Evolutionary conservation across 2,888 invertebrate species (phyloP).

Genomic region (Strigamia maritima): DNA sequence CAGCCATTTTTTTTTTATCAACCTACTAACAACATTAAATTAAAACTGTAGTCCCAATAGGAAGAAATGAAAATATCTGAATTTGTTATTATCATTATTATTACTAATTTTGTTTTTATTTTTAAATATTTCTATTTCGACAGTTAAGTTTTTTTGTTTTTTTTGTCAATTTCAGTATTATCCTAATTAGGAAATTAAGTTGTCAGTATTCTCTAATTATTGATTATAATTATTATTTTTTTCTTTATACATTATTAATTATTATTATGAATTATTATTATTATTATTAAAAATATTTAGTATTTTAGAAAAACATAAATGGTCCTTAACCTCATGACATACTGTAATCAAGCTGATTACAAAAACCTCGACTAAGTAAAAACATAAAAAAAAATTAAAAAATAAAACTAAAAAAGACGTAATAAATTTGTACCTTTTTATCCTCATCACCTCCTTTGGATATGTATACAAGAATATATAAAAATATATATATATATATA

Average conservation of each 20-base stretch:
- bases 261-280: neutral
- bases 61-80: too few relatives aligned
- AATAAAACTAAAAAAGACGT: neutral
- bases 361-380: neutral
- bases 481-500: too few relatives aligned
- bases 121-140: neutral
- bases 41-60: too few relatives aligned
- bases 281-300: neutral
- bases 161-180: neutral
- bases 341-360: neutral
- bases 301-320: neutral
- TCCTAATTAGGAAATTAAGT: constrained; percentile 1
- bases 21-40: too few relatives aligned
- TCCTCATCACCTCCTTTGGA: constrained; percentile 1
- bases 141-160: neutral
- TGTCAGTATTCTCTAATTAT: neutral
- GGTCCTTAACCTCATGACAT: constrained; percentile 4
- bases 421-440: neutral
- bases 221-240: neutral
- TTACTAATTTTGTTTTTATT: neutral
- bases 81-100: too few relatives aligned
- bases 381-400: neutral
- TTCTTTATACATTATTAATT: too few relatives aligned
- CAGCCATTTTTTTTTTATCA: too few relatives aligned
- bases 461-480: neutral